These are phyloP conservation scores for Amblyopsis rosae DNA, from an alignment of 2,113 vertebrate species.

Conservation along the genomic window DNA sequence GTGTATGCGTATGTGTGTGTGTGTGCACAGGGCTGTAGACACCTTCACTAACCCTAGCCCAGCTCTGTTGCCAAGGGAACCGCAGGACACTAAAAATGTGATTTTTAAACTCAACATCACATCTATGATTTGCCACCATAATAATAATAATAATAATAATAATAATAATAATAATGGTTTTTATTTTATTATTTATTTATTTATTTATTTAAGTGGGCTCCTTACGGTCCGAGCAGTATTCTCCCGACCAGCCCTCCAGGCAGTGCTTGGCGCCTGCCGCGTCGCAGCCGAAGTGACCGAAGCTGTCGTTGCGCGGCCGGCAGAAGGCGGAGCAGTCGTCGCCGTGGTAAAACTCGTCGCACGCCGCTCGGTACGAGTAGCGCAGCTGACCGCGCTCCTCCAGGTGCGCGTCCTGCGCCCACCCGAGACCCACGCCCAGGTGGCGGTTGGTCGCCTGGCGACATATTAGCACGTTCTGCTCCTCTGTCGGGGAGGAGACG, in stretches of 20 bases:
- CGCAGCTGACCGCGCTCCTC: constrained; percentile 78
- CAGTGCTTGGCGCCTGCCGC: constrained; percentile 66
- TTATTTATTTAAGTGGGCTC: background rate
- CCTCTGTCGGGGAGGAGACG: constrained; percentile 60
- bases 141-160: no score
- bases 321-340: constrained; percentile 83
- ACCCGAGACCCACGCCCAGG: constrained; percentile 75
- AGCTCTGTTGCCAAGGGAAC: no score
- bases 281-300: constrained; percentile 81
- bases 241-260: constrained; percentile 78
- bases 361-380: constrained; percentile 86
- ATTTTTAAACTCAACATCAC: no score
- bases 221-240: constrained; percentile 82
- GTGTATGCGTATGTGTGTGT: no score
- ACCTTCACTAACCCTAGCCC: no score
- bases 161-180: background rate
- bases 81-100: no score
- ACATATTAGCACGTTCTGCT: constrained; percentile 81
- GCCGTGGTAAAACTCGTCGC: constrained; percentile 81
- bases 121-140: no score
- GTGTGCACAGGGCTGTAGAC: no score
- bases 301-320: constrained; percentile 79
- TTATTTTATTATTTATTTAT: background rate
- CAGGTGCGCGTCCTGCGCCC: constrained; percentile 80
- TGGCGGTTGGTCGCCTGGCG: constrained; percentile 76